A percentile compares a stretch with the other conserved stretches of the same genome.
Evolutionary conservation across 2,888 invertebrate genomes (phyloP).

Genomic region (Geotrupes spiniger): DNA sequence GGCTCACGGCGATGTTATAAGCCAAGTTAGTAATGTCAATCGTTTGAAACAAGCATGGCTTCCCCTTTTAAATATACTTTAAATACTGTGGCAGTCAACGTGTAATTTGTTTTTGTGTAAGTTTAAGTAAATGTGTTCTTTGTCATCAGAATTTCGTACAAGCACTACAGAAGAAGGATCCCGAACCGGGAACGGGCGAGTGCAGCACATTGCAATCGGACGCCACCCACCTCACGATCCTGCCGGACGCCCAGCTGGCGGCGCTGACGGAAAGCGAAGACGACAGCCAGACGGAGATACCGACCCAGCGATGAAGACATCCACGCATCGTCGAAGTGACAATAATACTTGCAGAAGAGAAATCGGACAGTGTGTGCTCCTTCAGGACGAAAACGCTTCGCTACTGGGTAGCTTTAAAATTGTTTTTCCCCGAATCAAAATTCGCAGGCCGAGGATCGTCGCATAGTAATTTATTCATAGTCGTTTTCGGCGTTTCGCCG

Average conservation of each 20-base stretch:
- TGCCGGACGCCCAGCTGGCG: slow-evolving; percentile 63
- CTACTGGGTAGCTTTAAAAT: too few species aligned
- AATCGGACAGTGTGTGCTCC: background rate
- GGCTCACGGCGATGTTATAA: slow-evolving; percentile 86
- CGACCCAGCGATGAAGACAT: slow-evolving; percentile 37
- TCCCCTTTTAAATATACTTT: too few species aligned
- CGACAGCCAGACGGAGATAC: slow-evolving; percentile 48
- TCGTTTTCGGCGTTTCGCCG: too few species aligned
- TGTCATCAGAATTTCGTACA: slow-evolving; percentile 74
- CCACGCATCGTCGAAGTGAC: slow-evolving; percentile 14
- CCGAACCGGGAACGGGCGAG: slow-evolving; percentile 56
- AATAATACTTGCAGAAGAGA: slow-evolving; percentile 15
- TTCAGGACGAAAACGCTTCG: too few species aligned
- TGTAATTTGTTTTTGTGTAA: too few species aligned
- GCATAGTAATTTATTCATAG: too few species aligned
- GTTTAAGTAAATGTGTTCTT: too few species aligned
- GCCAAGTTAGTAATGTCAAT: slow-evolving; percentile 72
- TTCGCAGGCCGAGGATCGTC: too few species aligned
- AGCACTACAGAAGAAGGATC: slow-evolving; percentile 72
- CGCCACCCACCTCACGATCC: slow-evolving; percentile 72
- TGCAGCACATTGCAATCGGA: slow-evolving; percentile 76
- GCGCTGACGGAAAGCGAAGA: slow-evolving; percentile 62
- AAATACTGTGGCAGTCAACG: too few species aligned
- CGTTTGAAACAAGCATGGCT: too few species aligned
- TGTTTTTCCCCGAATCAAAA: too few species aligned